Evolutionary conservation across 2,113 vertebrate species (phyloP), one percentile per base, ranked within the genome.

Genomic region (Seriola aureovittata): DNA sequence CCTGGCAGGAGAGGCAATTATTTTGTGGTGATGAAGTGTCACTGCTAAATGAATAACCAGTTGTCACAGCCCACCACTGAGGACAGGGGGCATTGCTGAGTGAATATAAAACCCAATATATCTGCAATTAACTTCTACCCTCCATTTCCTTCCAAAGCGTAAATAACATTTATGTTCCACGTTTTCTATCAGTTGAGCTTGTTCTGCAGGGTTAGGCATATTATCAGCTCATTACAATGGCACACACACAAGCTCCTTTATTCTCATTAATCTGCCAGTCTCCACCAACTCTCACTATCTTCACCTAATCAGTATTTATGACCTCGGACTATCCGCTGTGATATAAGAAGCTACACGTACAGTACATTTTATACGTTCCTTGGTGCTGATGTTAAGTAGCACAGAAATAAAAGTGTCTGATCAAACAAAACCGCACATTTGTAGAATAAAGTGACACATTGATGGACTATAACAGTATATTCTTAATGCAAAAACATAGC

Each of bases 231-330:
- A 88, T 88, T 90, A 80, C 42, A 85, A 71, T 73, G 71, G 48
- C 71, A 70, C 69, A 80, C 55, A 86, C 57, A 66, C 71, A 44
- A 29, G 25, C n/a, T 62, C 29, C 76, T 86, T 84, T 81, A 76
- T 82, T 88, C 67, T 91, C 46, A 90, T 89, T 90, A 87, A 81
- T 91, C 82, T 87, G 63, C 70, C 77, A 69, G 78, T 88, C 75
- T 87, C 40, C 62, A 55, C 21, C 23, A 66, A 69, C 66, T 85
- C 67, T 65, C 72, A 44, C 64, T 82, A 69, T 85, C 64, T 79
- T 60, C 64, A 75, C 57, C 70, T 84, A 89, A 88, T 88, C 78
- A 84, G 48, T 85, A 87, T 88, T 85, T 72, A 89, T 85, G 73
- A 78, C 75, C 55, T 8, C 10, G 5, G 14, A 78, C 71, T 29